Evolutionary conservation across 2,888 invertebrate genomes (phyloP).

Genomic region (Malacosoma neustria): DNA sequence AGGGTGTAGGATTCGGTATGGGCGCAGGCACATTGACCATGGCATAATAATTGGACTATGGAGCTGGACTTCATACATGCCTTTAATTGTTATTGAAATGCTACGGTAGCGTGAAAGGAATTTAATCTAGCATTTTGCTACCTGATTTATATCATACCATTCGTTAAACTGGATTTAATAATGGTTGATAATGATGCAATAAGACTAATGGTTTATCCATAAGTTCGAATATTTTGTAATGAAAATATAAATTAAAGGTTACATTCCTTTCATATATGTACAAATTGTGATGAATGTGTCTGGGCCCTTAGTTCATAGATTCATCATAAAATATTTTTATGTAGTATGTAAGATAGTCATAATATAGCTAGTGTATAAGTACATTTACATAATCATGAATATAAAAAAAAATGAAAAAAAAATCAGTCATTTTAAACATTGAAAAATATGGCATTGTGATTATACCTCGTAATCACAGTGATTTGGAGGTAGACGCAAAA

Average conservation of each 20-base stretch:
- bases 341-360: constrained; percentile 59
- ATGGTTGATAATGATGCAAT: constrained; percentile 59
- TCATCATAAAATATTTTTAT: constrained; percentile 61
- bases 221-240: constrained; percentile 61
- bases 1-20: constrained; percentile 92
- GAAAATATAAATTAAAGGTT: constrained; percentile 73
- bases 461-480: constrained; percentile 42
- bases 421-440: constrained; percentile 18
- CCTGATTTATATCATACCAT: constrained; percentile 60
- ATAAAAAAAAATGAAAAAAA: constrained; percentile 26
- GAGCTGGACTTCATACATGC: constrained; percentile 65
- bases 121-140: constrained; percentile 54
- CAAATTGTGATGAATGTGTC: constrained; percentile 69
- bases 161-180: constrained; percentile 72
- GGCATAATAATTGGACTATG: constrained; percentile 77
- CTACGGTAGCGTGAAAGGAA: constrained; percentile 56
- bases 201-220: constrained; percentile 52
- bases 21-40: constrained; percentile 93
- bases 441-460: constrained; percentile 65
- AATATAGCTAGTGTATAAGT: constrained; percentile 50
- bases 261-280: constrained; percentile 73
- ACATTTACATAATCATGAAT: constrained; percentile 23
- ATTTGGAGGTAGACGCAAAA: constrained; percentile 38
- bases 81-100: constrained; percentile 26
- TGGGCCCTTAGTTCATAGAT: constrained; percentile 74